Percentiles rank a stretch among this genome's conserved stretches.
Conservation (phyloP, 2,113 vertebrate species). For the Nanorana parkeri region DNA sequence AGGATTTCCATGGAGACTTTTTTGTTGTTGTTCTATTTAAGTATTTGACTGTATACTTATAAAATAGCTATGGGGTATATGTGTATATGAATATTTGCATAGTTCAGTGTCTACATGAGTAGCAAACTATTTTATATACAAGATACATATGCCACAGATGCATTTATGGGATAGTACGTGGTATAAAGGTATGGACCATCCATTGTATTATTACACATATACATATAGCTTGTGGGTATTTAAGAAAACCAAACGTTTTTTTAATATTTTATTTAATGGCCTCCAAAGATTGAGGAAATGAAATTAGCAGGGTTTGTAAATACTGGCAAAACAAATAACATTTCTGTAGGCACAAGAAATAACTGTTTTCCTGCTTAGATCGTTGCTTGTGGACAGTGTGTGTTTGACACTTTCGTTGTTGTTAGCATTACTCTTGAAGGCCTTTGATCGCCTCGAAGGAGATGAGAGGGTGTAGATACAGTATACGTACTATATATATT, state of each 20-base stretch:
- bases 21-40: slow-evolving; percentile 51
- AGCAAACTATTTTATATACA: slow-evolving; percentile 53
- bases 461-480: slow-evolving; percentile 34
- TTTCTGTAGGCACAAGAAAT: slow-evolving; percentile 28
- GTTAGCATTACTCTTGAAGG: slow-evolving; percentile 48
- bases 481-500: slow-evolving; percentile 67
- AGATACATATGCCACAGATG: slow-evolving; percentile 43
- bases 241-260: slow-evolving; percentile 33
- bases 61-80: slow-evolving; percentile 44
- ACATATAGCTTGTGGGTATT: slow-evolving; percentile 48
- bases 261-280: slow-evolving; percentile 52
- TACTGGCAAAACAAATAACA: slow-evolving; percentile 8
- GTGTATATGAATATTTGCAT: slow-evolving; percentile 53
- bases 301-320: slow-evolving; percentile 29
- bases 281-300: slow-evolving; percentile 15
- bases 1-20: slow-evolving; percentile 44
- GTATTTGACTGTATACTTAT: slow-evolving; percentile 48
- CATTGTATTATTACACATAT: slow-evolving; percentile 34
- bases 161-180: slow-evolving; percentile 50
- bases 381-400: slow-evolving; percentile 35
- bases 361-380: slow-evolving; percentile 17
- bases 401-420: slow-evolving; percentile 36
- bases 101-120: slow-evolving; percentile 45
- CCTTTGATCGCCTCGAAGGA: slow-evolving; percentile 42
- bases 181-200: slow-evolving; percentile 38